These are phyloP conservation scores for Chloroceryle inda DNA, from an alignment of 2,797 vertebrate genomes.

Conservation along the genomic window DNA sequence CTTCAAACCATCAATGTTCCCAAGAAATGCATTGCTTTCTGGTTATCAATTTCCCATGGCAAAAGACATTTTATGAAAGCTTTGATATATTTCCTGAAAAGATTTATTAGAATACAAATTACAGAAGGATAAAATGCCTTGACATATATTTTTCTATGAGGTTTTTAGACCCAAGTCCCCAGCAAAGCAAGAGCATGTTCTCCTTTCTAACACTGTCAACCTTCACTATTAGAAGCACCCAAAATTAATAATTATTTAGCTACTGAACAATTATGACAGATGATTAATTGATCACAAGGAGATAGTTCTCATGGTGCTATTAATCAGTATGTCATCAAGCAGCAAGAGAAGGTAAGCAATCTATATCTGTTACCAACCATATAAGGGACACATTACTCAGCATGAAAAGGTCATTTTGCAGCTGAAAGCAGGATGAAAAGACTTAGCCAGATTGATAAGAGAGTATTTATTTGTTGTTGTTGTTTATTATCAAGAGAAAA, in stretches of 20 bases:
- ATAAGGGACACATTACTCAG: constrained; percentile 71
- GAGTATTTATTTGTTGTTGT: not conserved
- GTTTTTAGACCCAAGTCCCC: not conserved
- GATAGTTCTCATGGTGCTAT: constrained; percentile 66
- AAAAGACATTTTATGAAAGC: not conserved
- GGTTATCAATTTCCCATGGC: not conserved
- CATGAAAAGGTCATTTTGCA: constrained; percentile 76
- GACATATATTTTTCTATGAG: not conserved
- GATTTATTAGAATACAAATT: not conserved
- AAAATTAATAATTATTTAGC: constrained; percentile 82
- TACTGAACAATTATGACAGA: constrained; percentile 78
- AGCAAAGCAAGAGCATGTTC: not conserved
- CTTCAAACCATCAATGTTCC: not conserved
- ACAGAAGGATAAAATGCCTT: constrained; percentile 12
- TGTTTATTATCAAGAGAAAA: constrained; percentile 44
- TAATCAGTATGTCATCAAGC: constrained; percentile 77
- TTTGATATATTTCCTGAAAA: constrained; percentile 5
- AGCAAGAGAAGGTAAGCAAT: constrained; percentile 72
- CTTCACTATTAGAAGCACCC: constrained; percentile 36
- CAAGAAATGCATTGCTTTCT: not conserved
- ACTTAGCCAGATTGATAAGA: constrained; percentile 72
- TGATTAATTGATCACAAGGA: constrained; percentile 80
- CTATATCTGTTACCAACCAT: constrained; percentile 75
- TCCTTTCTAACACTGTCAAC: constrained; percentile 68
- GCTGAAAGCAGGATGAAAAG: constrained; percentile 54